Evolutionary conservation across 2,113 vertebrate genomes (phyloP), one percentile per base, ranked within the genome.

Genomic region (Gadus chalcogrammus): DNA sequence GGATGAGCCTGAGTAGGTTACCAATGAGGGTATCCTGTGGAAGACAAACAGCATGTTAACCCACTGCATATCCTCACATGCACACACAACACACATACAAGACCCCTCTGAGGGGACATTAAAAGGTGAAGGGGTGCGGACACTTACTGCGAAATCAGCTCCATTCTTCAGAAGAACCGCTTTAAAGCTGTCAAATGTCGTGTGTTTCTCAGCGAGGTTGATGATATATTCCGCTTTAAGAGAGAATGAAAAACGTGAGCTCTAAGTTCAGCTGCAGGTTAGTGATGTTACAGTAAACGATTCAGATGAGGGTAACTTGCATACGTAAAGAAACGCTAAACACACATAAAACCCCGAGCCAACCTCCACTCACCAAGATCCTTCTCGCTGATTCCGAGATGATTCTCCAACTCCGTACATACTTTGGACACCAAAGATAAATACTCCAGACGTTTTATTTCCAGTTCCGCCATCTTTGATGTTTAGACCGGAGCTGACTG

Each of bases 151-250:
- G 74, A 97, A 98, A 60, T 97, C 94, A 0, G 95, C 96, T 3
- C 96, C 95, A 91, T 97, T 98, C 86, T 96, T 91, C 0, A 74
- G 9, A 5, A 97, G 87, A 12, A 88, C 87, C 3, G 88, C 70
- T 77, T 96, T 97, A 58, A 98, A 98, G 0, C 81, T 76, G 3
- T 96, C 94, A 84, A 95, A 95, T 0, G 91, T 90, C 0, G 91
- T 85, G 20, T 95, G 92, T 67, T 93, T 97, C 69, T 97, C 95
- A 0, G 95, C 94, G 22, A 98, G 88, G 65, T 71, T 93, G 76
- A 97, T 97, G 53, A 98, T 92, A 66, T 97, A 98, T 70, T 98
- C 96, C 8, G 95, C 96, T 98, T 76, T 0, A 60, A 80, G 74
- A 17, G 12, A 67, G 1, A 11, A 68, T 17, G 18, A 22, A 1